Evolutionary conservation across 2,797 vertebrate species (phyloP), one percentile per base, ranked within the genome.

Genomic region (Leuciscus waleckii): DNA sequence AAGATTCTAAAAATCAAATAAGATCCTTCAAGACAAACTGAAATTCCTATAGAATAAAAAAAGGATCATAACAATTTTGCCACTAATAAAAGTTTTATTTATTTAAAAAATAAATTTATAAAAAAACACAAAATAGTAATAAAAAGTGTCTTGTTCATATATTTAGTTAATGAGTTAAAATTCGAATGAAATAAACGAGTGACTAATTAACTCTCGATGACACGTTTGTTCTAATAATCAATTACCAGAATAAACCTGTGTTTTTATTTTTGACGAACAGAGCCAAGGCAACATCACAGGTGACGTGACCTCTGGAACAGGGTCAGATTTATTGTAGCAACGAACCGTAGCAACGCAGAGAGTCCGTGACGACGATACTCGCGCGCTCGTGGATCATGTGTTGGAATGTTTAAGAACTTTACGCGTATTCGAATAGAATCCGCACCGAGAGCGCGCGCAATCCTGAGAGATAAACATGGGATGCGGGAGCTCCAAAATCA

Each of bases 281-380:
- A 73, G 46, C 7, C 71, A 54, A 5, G 77, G 70, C 41, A 86
- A 84, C 78, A 58, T 7, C 37, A 75, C 37, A 82, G 78, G 61
- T 80, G 19, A 43, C 19, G 11, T 82, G 85, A 79, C 85, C 61
- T 86, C 80, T 87, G 85, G 63, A 82, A 87, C 81, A 85, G 81
- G 93, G 93, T 94, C 93, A 93, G 87, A 92, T 94, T 93, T 94
- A 94, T 96, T 95, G 95, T 96, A 92, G 95, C 95, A 95, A 96
- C 95, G 90, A 88, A 37, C 86, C 93, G 41, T 96, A 92, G 93
- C 92, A 89, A 96, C 95, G 82, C 82, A 2, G 5, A 58, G 90
- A 82, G 88, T 85, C 92, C 91, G 71, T 92, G 90, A 90, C 91
- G 87, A 93, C 91, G 23, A 29, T 32, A 41, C 65, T 39, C 69